Evolutionary conservation across 2,888 invertebrate species (phyloP), one percentile per base, ranked within the genome.

Genomic region (Halocaridina rubra): DNA sequence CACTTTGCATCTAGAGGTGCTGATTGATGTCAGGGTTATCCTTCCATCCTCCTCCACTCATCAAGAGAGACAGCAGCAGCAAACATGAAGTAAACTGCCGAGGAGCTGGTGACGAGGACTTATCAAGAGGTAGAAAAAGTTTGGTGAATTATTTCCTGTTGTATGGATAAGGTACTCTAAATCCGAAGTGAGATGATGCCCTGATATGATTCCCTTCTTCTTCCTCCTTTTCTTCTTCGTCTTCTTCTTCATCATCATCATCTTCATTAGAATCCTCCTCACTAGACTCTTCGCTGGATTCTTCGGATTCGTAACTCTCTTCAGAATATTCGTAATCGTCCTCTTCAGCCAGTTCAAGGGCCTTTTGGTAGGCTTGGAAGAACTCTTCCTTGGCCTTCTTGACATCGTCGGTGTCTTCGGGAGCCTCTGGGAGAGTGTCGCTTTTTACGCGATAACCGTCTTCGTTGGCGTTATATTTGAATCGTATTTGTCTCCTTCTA

Each of bases 381-480:
- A 87, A 87, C 64, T 80, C 87, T 30, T 85, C 81, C 53, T 87
- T 87, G 29, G 87, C 87, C 29, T 32, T 67, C 39, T 76, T 85
- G 5, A 87, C 87, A 27, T 85, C 88, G 13, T 84, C 85, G 16
- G 86, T 86, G 79, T 88, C 88, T 33, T 87, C 82, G 0, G 86
- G 86, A 19, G 81, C 64, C 13, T 46, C 61, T 16, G 88, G 88
- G 10, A 88, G 87, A 64, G 88, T 91, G 89, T 92, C 91, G 89
- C 91, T 90, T 84, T 91, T 90, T 32, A 91, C 92, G 77, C 91
- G 90, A 91, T 91, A 92, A 29, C 90, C 90, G 57, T 91, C 91
- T 78, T 90, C 89, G 82, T 90, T 90, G 86, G 92, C 92, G 84
- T 91, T 90, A 90, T 92, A 92, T 89, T 90, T 90, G 88, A 92